Evolutionary conservation across 2,113 vertebrate species (phyloP).

Genomic region (Silurus asotus): DNA sequence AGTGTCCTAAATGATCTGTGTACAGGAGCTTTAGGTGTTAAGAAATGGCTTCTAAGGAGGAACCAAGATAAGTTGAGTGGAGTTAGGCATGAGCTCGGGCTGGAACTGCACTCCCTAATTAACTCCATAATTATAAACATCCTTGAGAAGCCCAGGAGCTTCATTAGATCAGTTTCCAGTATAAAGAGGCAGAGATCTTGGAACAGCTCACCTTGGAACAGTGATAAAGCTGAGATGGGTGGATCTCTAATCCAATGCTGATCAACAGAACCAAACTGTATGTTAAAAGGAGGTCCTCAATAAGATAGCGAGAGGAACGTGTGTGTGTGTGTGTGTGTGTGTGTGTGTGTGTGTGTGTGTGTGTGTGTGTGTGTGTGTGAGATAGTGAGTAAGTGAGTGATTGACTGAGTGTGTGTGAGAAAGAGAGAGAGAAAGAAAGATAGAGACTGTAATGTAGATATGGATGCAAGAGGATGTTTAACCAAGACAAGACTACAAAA

Average conservation of each 20-base stretch:
- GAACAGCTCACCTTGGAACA: not conserved
- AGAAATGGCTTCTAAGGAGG: not conserved
- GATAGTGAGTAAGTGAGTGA: too few relatives aligned
- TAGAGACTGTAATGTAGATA: slow-evolving; percentile 19
- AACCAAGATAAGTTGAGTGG: not conserved
- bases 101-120: not conserved
- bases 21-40: not conserved
- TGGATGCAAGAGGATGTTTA: slow-evolving; percentile 11
- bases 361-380: slow-evolving; percentile 51
- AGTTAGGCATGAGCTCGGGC: not conserved
- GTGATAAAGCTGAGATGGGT: not conserved
- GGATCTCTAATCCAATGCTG: not conserved
- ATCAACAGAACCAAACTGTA: not conserved
- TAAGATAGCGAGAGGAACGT: not conserved
- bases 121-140: not conserved
- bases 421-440: not conserved
- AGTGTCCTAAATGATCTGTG: not conserved
- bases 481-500: slow-evolving; percentile 14
- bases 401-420: slow-evolving; percentile 52
- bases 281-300: not conserved
- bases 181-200: not conserved
- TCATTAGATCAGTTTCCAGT: not conserved
- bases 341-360: slow-evolving; percentile 32
- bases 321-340: not conserved
- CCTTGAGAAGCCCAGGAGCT: not conserved